A percentile compares a stretch with the other conserved stretches of the same genome.
These are phyloP conservation scores for Gerris buenoi DNA, from an alignment of 1,140 invertebrate species.

Conservation along the genomic window DNA sequence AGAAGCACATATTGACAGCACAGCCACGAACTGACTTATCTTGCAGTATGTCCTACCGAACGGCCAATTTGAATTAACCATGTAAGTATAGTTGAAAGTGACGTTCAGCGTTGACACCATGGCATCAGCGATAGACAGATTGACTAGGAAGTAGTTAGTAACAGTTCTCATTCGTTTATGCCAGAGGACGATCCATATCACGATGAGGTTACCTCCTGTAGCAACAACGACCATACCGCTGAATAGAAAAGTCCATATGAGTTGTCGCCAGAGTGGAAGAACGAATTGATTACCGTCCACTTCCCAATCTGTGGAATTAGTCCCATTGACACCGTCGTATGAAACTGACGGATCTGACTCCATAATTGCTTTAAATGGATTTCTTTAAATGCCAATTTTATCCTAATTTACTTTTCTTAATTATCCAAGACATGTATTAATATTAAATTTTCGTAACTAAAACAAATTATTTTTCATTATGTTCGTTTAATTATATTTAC, in stretches of 20 bases:
- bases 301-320: not conserved
- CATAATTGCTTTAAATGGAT: no score
- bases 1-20: constrained; percentile 77
- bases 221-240: constrained; percentile 76
- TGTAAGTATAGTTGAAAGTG: constrained; percentile 84
- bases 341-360: not conserved
- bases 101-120: constrained; percentile 85
- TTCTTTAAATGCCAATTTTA: no score
- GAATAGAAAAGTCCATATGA: constrained; percentile 71
- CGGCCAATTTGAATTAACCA: constrained; percentile 83
- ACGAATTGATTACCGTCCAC: constrained; percentile 38
- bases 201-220: constrained; percentile 82
- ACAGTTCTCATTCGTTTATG: constrained; percentile 85
- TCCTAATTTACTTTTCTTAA: no score
- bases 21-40: constrained; percentile 80
- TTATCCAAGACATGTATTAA: no score
- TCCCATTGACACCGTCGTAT: not conserved
- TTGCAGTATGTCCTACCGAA: constrained; percentile 88
- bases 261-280: constrained; percentile 68
- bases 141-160: constrained; percentile 92
- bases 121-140: constrained; percentile 79
- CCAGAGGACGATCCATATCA: constrained; percentile 86
- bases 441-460: no score
- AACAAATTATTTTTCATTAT: no score
- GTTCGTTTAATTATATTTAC: no score